Evolutionary conservation across 2,113 vertebrate genomes (phyloP).

Genomic region (Percopsis transmontana): DNA sequence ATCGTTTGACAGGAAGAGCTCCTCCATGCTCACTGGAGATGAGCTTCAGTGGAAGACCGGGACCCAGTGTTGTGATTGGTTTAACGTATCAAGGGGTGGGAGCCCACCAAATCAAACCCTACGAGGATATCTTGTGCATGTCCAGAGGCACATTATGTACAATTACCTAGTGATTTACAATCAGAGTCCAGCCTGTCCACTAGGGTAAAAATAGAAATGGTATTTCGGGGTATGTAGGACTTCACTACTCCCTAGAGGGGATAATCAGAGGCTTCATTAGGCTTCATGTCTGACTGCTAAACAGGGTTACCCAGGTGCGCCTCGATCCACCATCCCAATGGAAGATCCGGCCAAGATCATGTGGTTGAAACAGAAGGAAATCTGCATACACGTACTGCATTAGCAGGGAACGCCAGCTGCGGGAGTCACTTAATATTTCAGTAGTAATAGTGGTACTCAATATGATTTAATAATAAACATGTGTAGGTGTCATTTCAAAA

Average conservation of each 20-base stretch:
- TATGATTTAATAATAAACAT: no score
- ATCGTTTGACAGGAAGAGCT: slow-evolving; percentile 35
- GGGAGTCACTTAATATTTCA: slow-evolving; percentile 53
- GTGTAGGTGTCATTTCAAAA: no score
- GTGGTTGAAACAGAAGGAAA: slow-evolving; percentile 21
- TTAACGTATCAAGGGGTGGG: slow-evolving; percentile 47
- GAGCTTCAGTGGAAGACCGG: slow-evolving; percentile 19
- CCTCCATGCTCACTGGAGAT: slow-evolving; percentile 28
- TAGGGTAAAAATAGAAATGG: slow-evolving; percentile 58
- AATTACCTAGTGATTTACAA: slow-evolving; percentile 57
- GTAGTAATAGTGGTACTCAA: no score
- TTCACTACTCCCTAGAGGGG: slow-evolving; percentile 55
- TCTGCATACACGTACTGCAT: slow-evolving; percentile 19
- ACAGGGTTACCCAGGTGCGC: slow-evolving; percentile 61
- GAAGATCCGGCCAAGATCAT: slow-evolving; percentile 15
- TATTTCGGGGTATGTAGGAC: slow-evolving; percentile 41
- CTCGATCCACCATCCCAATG: slow-evolving; percentile 41
- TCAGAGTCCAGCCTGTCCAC: slow-evolving; percentile 46
- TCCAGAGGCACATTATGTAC: slow-evolving; percentile 34
- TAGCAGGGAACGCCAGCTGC: slow-evolving; percentile 27
- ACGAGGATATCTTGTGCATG: slow-evolving; percentile 26
- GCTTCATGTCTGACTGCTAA: slow-evolving; percentile 60
- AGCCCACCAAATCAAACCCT: slow-evolving; percentile 44
- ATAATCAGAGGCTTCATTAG: slow-evolving; percentile 70
- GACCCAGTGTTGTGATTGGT: slow-evolving; percentile 26